A percentile compares a stretch with the other conserved stretches of the same genome.
phyloP scores from a whole-genome alignment of 2,113 vertebrate genomes.

The Trachemys scripta region DNA sequence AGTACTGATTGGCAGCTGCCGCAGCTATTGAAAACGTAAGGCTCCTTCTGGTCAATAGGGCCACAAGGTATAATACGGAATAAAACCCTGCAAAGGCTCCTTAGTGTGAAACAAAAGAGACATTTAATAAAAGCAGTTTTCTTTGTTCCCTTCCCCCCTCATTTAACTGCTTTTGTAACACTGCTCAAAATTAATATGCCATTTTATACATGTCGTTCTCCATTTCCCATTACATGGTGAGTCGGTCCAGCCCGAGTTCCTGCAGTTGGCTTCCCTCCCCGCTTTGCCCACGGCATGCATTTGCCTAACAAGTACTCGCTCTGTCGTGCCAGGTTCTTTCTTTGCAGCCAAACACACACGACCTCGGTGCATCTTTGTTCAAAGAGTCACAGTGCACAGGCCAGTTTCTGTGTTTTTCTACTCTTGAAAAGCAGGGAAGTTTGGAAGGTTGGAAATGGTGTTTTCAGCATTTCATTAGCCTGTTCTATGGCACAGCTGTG shows the following conservation, averaged over 20 bases:
- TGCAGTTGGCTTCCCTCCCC: not conserved
- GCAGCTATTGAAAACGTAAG: slow-evolving; percentile 21
- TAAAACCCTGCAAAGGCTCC: not conserved
- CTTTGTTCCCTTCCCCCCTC: not conserved
- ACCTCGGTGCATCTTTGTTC: not conserved
- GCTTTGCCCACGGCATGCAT: not conserved
- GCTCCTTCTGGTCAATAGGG: slow-evolving; percentile 30
- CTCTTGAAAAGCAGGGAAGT: not conserved
- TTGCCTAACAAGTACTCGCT: not conserved
- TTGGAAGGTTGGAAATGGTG: not conserved
- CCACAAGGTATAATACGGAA: slow-evolving; percentile 19
- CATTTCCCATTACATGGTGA: not conserved
- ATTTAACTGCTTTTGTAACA: not conserved
- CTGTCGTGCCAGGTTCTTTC: not conserved
- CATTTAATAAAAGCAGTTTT: slow-evolving; percentile 27
- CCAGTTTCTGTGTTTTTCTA: not conserved
- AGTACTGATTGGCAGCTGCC: slow-evolving; percentile 27
- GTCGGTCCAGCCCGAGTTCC: not conserved
- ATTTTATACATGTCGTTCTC: not conserved
- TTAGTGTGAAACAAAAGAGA: slow-evolving; percentile 3
- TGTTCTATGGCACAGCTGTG: not conserved
- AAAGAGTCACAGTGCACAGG: accelerated
- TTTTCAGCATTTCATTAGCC: not conserved
- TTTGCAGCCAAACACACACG: not conserved
- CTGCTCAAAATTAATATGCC: not conserved